Base-by-base conservation (phyloP, 2,888 invertebrate species). In the Zele albiditarsus region DNA sequence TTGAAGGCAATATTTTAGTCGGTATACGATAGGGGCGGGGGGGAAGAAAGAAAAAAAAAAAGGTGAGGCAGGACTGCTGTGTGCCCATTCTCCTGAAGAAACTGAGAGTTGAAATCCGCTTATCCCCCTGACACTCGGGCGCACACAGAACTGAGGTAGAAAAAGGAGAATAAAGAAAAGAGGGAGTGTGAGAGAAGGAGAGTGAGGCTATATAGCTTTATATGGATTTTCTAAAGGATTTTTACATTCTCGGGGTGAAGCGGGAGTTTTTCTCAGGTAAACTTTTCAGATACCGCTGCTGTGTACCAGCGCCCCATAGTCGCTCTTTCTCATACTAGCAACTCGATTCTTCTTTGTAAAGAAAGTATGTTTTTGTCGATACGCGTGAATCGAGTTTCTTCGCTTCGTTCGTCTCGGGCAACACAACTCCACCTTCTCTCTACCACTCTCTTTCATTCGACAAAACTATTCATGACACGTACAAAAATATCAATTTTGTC, bases 91-190 rank as follows among this genome's bases (percentile, higher is more conserved):
- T 53, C 53, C 82, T 78, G 80, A 80, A 80, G 81, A 81, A 81
- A 83, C 81, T 82, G 77, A 78, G 79, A 80, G 81, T 80, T 80
- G 77, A 87, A 87, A 87, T 87, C 87, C 85, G 86, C 86, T 87
- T 87, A 87, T 84, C 83, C 85, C 79, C 75, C 79, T 65, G 75
- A 81, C 79, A 80, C 82, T 82, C 80, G 82, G 57, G 79, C 81
- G 81, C 82, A 84, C 83, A 84, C 84, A 84, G 81, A 53, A 23
- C 20, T 53, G 23, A 23, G n/a, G 20, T 8, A 53, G 23, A 53
- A 53, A 71, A 42, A 27, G 25, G 33, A 25, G 31, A 31, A 42
- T 20, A 42, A 66, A 66, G 66, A 66, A 66, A 66, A 42, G 25
- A 42, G 33, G 66, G n/a, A 66, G 42, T 46, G 20, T 42, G 28